Evolutionary conservation across 2,888 invertebrate genomes (phyloP), one percentile per base, ranked within the genome.

Genomic region (Syrista parreyssii): DNA sequence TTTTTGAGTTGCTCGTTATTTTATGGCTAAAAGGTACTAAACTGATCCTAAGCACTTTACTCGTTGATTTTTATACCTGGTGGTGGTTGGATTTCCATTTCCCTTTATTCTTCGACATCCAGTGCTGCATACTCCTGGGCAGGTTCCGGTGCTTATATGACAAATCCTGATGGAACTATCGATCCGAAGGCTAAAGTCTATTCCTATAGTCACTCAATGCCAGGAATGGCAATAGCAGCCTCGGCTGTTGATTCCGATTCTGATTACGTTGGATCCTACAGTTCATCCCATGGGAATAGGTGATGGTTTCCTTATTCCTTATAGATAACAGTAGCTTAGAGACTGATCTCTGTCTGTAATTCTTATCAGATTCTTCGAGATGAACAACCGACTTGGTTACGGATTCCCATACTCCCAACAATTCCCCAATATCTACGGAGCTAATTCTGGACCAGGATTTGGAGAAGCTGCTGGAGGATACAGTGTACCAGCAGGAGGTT

Each of bases 71-170:
- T 73, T 73, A 31, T 79, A 68, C 31, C 75, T 73, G 79, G 77
- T 80, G 79, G 68, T 73, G 76, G 77, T 73, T 81, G 23, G 77
- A 68, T 77, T 74, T 71, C 68, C 75, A n/a, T 78, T 36, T 77
- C 36, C 68, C n/a, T 73, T 68, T 82, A 33, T 68, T 33, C 76
- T 78, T 79, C 74, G 33, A 55, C 74, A 36, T 76, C 73, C 40
- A 75, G 75, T 78, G 33, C 76, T 78, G 69, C 68, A 36, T 34
- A 78, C 33, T 75, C 80, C 30, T 79, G 75, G 73, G 81, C 81
- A 15, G 74, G 75, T 4, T 83, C 80, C 30, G 82, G 82, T 74
- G 86, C 86, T 73, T 82, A 77, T 69, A 84, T 82, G 77, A 83
- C 79, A 73, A 83, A 84, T 74, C 75, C 73, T 72, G 78, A 75